phyloP scores from a whole-genome alignment of 2,888 invertebrate genomes.

The Cheilosia vulpina region DNA sequence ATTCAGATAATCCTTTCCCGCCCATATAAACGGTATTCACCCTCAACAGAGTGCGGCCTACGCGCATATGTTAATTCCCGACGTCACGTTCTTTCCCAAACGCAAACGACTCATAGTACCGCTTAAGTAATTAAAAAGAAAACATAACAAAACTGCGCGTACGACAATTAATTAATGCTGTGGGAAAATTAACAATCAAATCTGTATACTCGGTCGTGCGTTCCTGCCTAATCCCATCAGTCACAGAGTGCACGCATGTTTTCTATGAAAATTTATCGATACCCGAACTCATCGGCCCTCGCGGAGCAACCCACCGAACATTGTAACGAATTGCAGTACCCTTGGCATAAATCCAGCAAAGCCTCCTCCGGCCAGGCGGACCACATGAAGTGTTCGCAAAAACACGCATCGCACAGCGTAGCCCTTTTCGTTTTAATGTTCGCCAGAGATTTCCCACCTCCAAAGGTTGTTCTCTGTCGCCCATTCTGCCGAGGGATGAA shows the following conservation, averaged over 20 bases:
- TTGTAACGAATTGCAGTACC: constrained; percentile 64
- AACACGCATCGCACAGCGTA: neutral
- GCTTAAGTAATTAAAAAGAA: constrained; percentile 54
- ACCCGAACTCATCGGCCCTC: neutral
- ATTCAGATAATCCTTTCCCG: constrained; percentile 41
- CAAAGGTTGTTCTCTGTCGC: constrained; percentile 25
- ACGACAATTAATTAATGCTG: constrained; percentile 14
- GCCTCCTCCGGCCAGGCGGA: constrained; percentile 9
- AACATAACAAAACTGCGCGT: constrained; percentile 25
- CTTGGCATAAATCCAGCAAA: constrained; percentile 42
- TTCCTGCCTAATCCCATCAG: constrained; percentile 57
- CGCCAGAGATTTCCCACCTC: constrained; percentile 18
- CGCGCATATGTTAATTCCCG: constrained; percentile 48
- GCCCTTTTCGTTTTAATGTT: constrained; percentile 5
- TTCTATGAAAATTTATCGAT: constrained; percentile 33
- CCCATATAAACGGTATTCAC: neutral
- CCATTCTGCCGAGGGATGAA: constrained; percentile 19
- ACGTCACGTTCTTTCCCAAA: constrained; percentile 36
- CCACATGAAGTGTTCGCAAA: constrained; percentile 39
- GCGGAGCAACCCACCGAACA: neutral
- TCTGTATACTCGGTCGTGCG: constrained; percentile 33
- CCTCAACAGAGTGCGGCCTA: constrained; percentile 9
- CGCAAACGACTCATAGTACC: neutral
- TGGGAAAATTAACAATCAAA: constrained; percentile 57
- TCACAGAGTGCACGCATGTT: constrained; percentile 31